Evolutionary conservation across 2,113 vertebrate species (phyloP).

Genomic region (Tetraodon nigroviridis): DNA sequence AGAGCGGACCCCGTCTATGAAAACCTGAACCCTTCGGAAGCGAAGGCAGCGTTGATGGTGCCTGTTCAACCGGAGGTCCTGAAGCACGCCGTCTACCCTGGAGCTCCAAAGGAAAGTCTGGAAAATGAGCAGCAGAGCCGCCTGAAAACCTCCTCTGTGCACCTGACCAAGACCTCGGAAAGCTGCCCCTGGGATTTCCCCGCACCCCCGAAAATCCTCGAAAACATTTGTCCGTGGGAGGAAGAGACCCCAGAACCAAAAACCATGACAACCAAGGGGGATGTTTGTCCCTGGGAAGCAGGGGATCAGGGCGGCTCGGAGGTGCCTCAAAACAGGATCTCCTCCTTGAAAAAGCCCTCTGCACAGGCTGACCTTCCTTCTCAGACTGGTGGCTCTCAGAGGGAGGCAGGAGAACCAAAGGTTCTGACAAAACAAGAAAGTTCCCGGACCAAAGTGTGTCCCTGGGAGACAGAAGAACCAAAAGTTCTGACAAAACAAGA

Average conservation of each 20-base stretch:
- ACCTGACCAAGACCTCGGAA: constrained; percentile 37
- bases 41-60: constrained; percentile 36
- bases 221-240: constrained; percentile 54
- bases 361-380: background rate
- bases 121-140: constrained; percentile 17
- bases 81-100: constrained; percentile 34
- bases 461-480: constrained; percentile 45
- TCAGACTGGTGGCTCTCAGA: background rate
- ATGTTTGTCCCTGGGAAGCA: constrained; percentile 58
- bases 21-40: constrained; percentile 49
- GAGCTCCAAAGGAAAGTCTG: constrained; percentile 26
- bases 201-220: constrained; percentile 24
- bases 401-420: constrained; percentile 39
- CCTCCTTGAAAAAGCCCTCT: constrained; percentile 28
- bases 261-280: constrained; percentile 47
- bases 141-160: constrained; percentile 5
- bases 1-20: constrained; percentile 54
- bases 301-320: constrained; percentile 31
- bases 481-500: constrained; percentile 16
- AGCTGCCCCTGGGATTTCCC: constrained; percentile 63
- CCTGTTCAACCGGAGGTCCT: constrained; percentile 33
- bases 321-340: constrained; percentile 19
- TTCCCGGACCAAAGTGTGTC: constrained; percentile 36
- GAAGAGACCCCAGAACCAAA: constrained; percentile 28
- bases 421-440: constrained; percentile 26